A percentile compares a stretch with the other conserved stretches of the same genome.
These are phyloP conservation scores for Sebastes hubbsi DNA, from an alignment of 2,797 vertebrate species.

Conservation along the genomic window DNA sequence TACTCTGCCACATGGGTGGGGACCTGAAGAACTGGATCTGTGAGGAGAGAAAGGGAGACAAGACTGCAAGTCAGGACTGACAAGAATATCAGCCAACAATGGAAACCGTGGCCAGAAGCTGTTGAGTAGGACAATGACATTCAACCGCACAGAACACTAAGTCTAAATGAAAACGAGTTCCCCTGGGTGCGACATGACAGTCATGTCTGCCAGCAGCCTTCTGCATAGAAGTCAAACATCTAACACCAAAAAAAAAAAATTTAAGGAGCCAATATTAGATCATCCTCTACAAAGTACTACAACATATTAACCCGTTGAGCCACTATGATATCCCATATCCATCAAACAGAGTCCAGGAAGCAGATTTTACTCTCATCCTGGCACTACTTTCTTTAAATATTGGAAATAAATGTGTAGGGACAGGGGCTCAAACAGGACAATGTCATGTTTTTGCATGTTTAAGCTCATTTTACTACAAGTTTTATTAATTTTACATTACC, in stretches of 20 bases:
- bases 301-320: not conserved
- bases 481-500: not conserved
- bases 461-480: not conserved
- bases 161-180: constrained; percentile 23
- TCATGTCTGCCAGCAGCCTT: constrained; percentile 7
- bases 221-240: not conserved
- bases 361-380: not conserved
- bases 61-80: constrained; percentile 53
- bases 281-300: not conserved
- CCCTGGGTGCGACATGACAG: constrained; percentile 24
- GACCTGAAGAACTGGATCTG: constrained; percentile 99
- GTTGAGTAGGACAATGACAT: constrained; percentile 27
- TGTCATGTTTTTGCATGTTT: not conserved
- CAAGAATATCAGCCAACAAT: constrained; percentile 37
- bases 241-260: not conserved
- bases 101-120: not conserved
- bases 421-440: not conserved
- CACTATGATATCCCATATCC: not conserved
- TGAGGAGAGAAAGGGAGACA: constrained; percentile 29
- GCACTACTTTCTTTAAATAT: not conserved
- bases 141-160: constrained; percentile 25
- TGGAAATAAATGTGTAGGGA: not conserved
- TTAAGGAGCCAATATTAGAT: not conserved
- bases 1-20: constrained; percentile 97
- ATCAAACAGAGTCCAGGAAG: not conserved